Evolutionary conservation across 2,797 vertebrate genomes (phyloP).

Genomic region (Rhynchonycteris naso): DNA sequence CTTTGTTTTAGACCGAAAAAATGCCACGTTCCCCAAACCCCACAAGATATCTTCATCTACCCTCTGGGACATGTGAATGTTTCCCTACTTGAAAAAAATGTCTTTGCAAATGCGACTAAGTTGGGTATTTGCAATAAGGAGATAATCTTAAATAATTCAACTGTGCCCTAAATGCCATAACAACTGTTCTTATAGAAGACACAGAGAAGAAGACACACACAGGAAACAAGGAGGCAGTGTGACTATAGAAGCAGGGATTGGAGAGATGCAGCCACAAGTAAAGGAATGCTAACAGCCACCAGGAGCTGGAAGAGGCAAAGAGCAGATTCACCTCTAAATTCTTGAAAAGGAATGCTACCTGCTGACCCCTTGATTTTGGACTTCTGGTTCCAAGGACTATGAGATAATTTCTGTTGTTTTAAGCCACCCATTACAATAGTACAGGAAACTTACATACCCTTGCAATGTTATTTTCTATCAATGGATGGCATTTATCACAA

Average conservation of each 20-base stretch:
- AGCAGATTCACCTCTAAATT: background rate
- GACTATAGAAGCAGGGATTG: background rate
- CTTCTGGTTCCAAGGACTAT: background rate
- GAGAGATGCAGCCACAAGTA: background rate
- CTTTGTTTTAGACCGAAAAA: background rate
- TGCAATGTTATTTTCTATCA: background rate
- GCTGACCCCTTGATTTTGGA: background rate
- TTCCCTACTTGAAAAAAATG: background rate
- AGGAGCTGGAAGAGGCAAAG: background rate
- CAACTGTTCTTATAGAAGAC: background rate
- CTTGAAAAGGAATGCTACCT: background rate
- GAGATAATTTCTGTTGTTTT: constrained; percentile 5
- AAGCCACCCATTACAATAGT: background rate
- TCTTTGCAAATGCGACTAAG: background rate
- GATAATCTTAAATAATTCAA: background rate
- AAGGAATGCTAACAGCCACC: background rate
- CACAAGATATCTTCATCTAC: background rate
- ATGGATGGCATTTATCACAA: background rate
- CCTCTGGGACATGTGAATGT: background rate
- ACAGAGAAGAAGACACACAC: background rate
- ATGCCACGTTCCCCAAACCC: background rate
- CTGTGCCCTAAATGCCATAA: background rate
- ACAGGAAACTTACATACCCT: background rate
- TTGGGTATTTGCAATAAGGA: background rate
- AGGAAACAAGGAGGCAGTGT: background rate